Base-by-base conservation (phyloP, 2,797 vertebrate genomes). In the Helostoma temminkii region DNA sequence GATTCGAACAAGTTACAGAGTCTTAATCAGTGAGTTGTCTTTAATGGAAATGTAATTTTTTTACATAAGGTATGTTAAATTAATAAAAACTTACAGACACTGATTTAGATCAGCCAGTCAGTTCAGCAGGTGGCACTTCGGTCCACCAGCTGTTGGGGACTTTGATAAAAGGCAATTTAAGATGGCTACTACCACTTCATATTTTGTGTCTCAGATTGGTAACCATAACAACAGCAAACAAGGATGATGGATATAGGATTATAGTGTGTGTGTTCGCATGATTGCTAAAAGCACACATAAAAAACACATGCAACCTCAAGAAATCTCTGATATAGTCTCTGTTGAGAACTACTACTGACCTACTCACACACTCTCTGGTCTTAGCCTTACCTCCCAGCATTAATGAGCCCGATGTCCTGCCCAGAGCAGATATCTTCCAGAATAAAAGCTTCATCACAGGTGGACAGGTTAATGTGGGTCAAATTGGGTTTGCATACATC, bases 371-470 rank as follows among this genome's bases (percentile, higher is more conserved):
- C 37, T 26, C 18, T 47, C 21, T n/a, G n/a, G n/a, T n/a, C n/a
- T n/a, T n/a, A n/a, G n/a, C n/a, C 53, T 76, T 84, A 97, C 97
- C 97, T 97, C 80, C 96, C 96, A 49, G 94, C 93, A 34, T 93
- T 96, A 92, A 98, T 97, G 85, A 97, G 86, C 11, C 84, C 92
- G 4, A 80, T 72, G 85, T 98, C 96, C 50, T 93, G 88, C 81
- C 96, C 97, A n/a, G 97, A 96, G 87, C 97, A 98, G 90, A 98
- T 97, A 61, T 98, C 97, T 70, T 98, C 96, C 75, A 97, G 92
- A 73, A 98, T 95, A 37, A 97, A 98, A 18, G 96, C 94, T 78
- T 97, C 96, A 71, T 98, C 96, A 76, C 96, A 96, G 79, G 94
- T 96, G 76, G 96, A 96, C 52, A 96, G 92, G 49, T 97, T 98